Evolutionary conservation across 1,140 invertebrate species (phyloP).

Genomic region (Ooceraea biroi): DNA sequence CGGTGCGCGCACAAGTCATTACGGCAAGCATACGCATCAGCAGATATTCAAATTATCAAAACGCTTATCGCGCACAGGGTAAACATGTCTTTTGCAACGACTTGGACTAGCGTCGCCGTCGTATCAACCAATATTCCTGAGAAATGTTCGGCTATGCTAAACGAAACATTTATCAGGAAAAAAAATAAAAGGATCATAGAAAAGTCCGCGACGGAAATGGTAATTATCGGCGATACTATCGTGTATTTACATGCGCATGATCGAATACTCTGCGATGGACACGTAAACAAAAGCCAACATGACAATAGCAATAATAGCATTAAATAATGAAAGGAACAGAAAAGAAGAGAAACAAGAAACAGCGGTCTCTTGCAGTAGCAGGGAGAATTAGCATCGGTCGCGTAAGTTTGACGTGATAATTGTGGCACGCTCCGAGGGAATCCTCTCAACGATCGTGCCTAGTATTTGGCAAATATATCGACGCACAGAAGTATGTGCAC

Average conservation of each 20-base stretch:
- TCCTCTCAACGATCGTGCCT: not conserved
- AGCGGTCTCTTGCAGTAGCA: not conserved
- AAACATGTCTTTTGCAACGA: constrained; percentile 18
- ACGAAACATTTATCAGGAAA: not conserved
- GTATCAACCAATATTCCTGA: not conserved
- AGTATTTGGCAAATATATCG: constrained; percentile 8
- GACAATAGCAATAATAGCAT: not conserved
- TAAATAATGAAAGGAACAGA: not conserved
- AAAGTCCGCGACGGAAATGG: no score
- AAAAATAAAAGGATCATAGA: not conserved
- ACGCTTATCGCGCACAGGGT: constrained; percentile 15
- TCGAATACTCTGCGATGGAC: not conserved
- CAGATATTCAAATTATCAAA: constrained; percentile 32
- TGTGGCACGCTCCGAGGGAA: not conserved
- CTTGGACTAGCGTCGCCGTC: not conserved
- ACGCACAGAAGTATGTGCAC: not conserved
- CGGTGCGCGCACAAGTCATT: not conserved
- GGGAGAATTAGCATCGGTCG: not conserved
- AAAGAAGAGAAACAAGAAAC: not conserved
- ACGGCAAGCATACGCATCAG: constrained; percentile 11
- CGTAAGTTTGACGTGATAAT: not conserved
- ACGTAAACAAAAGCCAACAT: not conserved
- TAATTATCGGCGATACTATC: not conserved
- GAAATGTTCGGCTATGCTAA: no score
- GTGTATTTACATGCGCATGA: not conserved